These are phyloP conservation scores for Saccopteryx leptura DNA, from an alignment of 2,113 vertebrate species.

Conservation along the genomic window DNA sequence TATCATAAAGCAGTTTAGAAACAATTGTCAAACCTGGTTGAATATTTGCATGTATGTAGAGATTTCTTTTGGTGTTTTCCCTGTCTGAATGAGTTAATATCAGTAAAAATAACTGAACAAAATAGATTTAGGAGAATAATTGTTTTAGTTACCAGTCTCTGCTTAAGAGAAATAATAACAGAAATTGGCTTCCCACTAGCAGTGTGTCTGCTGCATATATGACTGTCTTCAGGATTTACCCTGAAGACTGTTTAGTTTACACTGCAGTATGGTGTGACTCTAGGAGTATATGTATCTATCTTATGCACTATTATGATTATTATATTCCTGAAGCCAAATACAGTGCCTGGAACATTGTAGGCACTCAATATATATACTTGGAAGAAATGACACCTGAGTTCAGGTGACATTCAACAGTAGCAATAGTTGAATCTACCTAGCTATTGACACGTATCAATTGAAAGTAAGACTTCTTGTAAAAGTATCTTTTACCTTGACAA, in stretches of 20 bases:
- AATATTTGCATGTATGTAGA: background rate
- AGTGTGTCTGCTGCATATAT: background rate
- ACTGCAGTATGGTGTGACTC: background rate
- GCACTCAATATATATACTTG: background rate
- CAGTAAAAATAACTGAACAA: background rate
- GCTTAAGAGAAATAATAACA: background rate
- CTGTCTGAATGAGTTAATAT: background rate
- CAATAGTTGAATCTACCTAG: background rate
- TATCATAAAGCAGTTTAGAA: background rate
- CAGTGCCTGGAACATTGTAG: background rate
- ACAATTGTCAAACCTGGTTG: background rate
- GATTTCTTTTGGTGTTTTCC: background rate
- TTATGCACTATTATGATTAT: background rate
- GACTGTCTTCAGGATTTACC: background rate
- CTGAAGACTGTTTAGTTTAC: background rate
- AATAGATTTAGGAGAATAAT: background rate
- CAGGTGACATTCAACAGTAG: background rate
- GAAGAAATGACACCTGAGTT: background rate
- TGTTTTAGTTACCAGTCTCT: background rate
- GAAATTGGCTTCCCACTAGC: background rate
- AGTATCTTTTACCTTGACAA: background rate
- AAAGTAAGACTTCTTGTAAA: constrained; percentile 29
- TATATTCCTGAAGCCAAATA: background rate
- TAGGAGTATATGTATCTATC: background rate
- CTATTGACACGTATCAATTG: background rate